phyloP scores from a whole-genome alignment of 2,113 vertebrate genomes.

The Zosterops borbonicus region DNA sequence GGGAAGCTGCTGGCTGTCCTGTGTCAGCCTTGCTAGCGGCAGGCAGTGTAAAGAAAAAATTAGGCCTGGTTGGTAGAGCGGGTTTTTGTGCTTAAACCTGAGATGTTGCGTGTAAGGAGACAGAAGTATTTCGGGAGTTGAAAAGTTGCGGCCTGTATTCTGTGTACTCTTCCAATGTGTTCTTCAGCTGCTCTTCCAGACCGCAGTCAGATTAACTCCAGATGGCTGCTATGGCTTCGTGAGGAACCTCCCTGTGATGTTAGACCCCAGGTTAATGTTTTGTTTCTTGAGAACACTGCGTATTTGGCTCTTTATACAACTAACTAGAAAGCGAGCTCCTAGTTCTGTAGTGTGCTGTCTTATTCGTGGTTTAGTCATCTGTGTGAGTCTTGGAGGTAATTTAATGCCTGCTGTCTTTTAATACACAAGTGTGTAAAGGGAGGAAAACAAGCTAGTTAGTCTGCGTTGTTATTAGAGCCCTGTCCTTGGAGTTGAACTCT shows the following conservation, averaged over 20 bases:
- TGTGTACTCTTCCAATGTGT: neutral
- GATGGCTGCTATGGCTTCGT: neutral
- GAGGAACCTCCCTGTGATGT: neutral
- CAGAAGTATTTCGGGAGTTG: neutral
- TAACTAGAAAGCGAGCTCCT: neutral
- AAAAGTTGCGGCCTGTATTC: neutral
- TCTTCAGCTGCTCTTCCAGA: neutral
- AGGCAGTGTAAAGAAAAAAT: neutral
- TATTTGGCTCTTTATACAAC: neutral
- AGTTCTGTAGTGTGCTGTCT: neutral
- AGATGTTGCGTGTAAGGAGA: neutral
- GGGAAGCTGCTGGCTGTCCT: neutral
- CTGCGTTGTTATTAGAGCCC: neutral
- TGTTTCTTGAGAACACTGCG: neutral
- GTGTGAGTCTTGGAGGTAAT: neutral
- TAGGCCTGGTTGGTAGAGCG: neutral
- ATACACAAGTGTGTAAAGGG: neutral
- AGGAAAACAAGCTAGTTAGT: constrained; percentile 13
- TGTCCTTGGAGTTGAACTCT: neutral
- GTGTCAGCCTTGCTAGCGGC: neutral
- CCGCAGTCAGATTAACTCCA: neutral
- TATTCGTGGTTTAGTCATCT: neutral
- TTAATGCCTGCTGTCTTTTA: neutral
- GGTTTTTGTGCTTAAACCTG: neutral
- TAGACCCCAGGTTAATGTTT: neutral